A percentile compares a stretch with the other conserved stretches of the same genome.
phyloP scores from a whole-genome alignment of 92 coral and sea anemone species.

The Nematostella vectensis region DNA sequence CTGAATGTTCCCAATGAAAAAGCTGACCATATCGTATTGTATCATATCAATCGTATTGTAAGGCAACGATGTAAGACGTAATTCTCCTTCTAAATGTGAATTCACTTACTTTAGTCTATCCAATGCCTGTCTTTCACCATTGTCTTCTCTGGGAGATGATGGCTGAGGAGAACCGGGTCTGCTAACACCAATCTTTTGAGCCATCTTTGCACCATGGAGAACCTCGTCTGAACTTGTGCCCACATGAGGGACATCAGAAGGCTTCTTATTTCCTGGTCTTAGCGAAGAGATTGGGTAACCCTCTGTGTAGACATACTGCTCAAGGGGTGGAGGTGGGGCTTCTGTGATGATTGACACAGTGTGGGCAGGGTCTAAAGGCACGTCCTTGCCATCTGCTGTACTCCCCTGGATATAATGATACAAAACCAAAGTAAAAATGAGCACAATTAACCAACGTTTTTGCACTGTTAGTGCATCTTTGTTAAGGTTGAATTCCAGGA shows the following conservation, averaged over 20 bases:
- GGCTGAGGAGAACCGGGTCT: slow-evolving; percentile 45
- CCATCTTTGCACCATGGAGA: slow-evolving; percentile 74
- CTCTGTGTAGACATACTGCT: slow-evolving; percentile 79
- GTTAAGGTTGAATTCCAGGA: too few species aligned
- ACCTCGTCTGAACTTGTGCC: slow-evolving; percentile 58
- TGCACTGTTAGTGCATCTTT: not conserved
- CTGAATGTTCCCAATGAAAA: too few species aligned
- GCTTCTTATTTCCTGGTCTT: slow-evolving; percentile 50
- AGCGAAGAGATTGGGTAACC: slow-evolving; percentile 64
- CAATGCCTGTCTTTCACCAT: slow-evolving; percentile 69
- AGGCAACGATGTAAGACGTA: not conserved
- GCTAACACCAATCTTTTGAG: slow-evolving; percentile 63
- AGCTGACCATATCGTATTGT: too few species aligned
- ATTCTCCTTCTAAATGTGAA: too few species aligned
- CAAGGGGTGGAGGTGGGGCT: slow-evolving; percentile 86
- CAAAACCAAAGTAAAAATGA: not conserved
- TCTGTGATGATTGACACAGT: slow-evolving; percentile 66
- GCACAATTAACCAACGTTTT: not conserved
- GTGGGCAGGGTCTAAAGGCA: slow-evolving; percentile 24
- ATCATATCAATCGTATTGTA: too few species aligned
- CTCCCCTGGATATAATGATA: slow-evolving; percentile 15
- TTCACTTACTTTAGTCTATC: slow-evolving; percentile 68
- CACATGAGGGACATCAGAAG: slow-evolving; percentile 17
- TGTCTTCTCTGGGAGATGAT: slow-evolving; percentile 41
- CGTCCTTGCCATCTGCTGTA: slow-evolving; percentile 5